Base-by-base conservation (phyloP, 2,888 invertebrate species). In the Oegoconia quadripuncta region DNA sequence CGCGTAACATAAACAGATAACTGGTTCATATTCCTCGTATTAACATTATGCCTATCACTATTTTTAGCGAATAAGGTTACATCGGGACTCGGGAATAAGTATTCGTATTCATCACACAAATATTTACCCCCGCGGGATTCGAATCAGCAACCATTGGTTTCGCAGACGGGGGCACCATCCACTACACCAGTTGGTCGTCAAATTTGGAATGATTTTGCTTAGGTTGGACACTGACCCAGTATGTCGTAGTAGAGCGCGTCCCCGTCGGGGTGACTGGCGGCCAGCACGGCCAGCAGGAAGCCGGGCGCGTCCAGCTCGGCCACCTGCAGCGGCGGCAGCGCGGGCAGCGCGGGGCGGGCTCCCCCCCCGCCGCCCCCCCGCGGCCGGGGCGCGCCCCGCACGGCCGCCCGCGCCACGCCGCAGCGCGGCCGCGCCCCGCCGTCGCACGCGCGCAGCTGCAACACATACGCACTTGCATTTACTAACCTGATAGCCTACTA, bases 221-320 rank as follows among this genome's bases (percentile, higher is more conserved):
- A n/a, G n/a, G n/a, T n/a, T n/a, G n/a, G n/a, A n/a, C n/a, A 86
- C 92, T 86, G 74, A 95, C 95, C 93, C 42, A 92, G 91, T 49
- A 99, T 97, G 64, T 95, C 93, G 77, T 94, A 98, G 95, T 97
- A 98, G 52, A 99, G 88, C 25, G 92, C 89, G 70, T 97, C 96
- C 29, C 92, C 92, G 69, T 98, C 97, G 37, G 92, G 91, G 80
- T 98, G 97, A 26, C 89, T 83, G 4, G 97, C 97, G 64, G 95
- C 93, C 60, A 98, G 90, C 43, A 96, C 90, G 34, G 95, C 91
- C 2, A 98, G 95, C 50, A 96, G 89, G 78, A 94, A 95, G 15
- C 97, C 97, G 23, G 96, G 93, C 57, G 91, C 90, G 78, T 97
- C 97, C 55, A 92, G 93, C 82, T 96, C 96, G 22, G 96, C 95